Conservation (phyloP, 2,797 vertebrate genomes). For the Crocodylus rhombifer region DNA sequence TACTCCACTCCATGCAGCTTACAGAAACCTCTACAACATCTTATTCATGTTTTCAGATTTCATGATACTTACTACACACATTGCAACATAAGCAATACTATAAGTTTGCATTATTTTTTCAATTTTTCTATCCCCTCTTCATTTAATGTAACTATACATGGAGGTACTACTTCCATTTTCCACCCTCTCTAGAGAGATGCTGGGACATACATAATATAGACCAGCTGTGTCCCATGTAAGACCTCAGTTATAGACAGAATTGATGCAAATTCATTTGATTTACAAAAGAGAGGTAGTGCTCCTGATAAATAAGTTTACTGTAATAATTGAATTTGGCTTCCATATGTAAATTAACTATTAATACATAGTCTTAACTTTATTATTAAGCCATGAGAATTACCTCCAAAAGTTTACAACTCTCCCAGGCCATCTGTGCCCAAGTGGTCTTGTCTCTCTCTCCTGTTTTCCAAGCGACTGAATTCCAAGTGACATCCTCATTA, state of each 20-base stretch:
- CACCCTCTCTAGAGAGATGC: background rate
- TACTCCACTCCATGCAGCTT: background rate
- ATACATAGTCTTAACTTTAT: conserved; percentile 49
- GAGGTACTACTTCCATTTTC: background rate
- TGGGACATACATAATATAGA: background rate
- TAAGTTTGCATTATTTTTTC: background rate
- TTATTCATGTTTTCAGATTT: background rate
- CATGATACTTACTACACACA: background rate
- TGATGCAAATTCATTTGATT: background rate
- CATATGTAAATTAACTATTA: background rate
- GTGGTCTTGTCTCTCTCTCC: background rate
- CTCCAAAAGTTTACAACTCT: conserved; percentile 12
- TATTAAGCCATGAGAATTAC: background rate
- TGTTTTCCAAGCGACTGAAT: background rate
- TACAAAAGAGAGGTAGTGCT: background rate
- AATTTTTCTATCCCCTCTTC: background rate
- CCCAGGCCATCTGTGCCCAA: background rate
- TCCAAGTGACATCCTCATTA: background rate
- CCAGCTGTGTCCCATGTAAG: background rate
- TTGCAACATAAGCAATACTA: background rate
- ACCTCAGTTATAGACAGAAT: background rate
- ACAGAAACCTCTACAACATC: background rate
- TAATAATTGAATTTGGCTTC: background rate
- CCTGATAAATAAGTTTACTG: background rate
- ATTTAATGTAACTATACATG: too few relatives aligned